phyloP scores from a whole-genome alignment of 2,113 vertebrate genomes.

The Odocoileus hemionus region DNA sequence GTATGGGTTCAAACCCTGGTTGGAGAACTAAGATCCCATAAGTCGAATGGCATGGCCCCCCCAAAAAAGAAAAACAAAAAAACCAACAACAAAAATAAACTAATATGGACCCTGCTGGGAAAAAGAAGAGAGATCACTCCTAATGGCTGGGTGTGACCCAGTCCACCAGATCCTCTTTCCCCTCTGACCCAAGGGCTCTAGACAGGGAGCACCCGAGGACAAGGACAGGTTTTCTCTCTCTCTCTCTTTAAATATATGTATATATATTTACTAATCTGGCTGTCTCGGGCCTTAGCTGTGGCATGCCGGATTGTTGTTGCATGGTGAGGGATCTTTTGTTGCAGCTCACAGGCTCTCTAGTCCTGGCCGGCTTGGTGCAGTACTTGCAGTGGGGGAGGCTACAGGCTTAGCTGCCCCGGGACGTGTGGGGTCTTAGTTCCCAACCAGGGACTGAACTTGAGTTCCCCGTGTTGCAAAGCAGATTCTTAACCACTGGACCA shows the following conservation, averaged over 20 bases:
- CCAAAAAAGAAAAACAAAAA: not conserved
- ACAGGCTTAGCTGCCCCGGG: not conserved
- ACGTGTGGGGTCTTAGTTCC: not conserved
- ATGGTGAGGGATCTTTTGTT: not conserved
- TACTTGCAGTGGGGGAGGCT: not conserved
- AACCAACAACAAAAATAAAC: not conserved
- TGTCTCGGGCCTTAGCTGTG: not conserved
- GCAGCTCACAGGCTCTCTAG: not conserved
- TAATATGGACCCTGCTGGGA: not conserved
- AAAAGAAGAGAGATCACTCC: not conserved
- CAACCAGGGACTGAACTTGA: not conserved
- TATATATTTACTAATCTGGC: not conserved
- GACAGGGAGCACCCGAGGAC: accelerated
- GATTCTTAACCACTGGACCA: not conserved
- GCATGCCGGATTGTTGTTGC: not conserved
- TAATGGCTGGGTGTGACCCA: not conserved
- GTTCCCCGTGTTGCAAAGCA: not conserved
- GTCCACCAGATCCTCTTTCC: not conserved
- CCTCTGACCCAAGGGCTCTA: not conserved
- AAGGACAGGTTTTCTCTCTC: not conserved
- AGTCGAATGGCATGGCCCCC: not conserved
- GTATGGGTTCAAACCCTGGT: not conserved
- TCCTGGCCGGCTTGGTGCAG: not conserved
- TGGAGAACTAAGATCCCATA: not conserved
- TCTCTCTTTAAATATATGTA: not conserved